A percentile compares a stretch with the other conserved stretches of the same genome.
Conservation (phyloP, 2,797 vertebrate genomes). For the Spinibarbus caldwelli region DNA sequence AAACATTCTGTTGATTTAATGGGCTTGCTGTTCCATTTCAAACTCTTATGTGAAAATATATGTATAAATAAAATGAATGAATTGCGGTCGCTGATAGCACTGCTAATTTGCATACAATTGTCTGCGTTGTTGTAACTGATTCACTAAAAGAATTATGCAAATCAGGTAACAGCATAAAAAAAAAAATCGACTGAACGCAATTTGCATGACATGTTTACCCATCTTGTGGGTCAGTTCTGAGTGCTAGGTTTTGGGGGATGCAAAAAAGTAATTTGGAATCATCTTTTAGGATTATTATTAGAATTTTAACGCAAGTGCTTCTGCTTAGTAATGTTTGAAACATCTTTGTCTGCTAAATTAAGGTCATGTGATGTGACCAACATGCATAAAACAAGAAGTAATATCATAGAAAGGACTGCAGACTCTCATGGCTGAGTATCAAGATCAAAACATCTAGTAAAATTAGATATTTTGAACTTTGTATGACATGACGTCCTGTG, state of each 20-base stretch:
- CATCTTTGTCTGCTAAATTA: background rate
- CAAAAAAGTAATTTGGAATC: background rate
- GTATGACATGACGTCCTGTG: background rate
- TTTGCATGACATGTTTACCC: background rate
- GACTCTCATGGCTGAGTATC: background rate
- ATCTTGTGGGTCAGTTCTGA: background rate
- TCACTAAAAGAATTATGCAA: slow-evolving; percentile 32
- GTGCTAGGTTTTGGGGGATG: background rate
- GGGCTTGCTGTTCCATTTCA: slow-evolving; percentile 20
- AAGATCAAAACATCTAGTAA: background rate
- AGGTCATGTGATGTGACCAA: background rate
- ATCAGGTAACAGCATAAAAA: background rate
- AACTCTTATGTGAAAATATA: slow-evolving; percentile 18
- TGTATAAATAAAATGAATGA: slow-evolving; percentile 9
- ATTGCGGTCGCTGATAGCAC: background rate
- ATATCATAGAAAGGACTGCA: background rate
- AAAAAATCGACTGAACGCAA: background rate
- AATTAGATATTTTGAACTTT: background rate
- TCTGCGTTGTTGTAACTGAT: slow-evolving; percentile 2
- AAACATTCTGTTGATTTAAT: slow-evolving; percentile 23
- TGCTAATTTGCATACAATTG: slow-evolving; percentile 23
- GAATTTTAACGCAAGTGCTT: background rate
- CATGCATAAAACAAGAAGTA: background rate
- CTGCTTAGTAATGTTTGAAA: background rate
- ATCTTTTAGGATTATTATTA: background rate